These are phyloP conservation scores for Liolophura sinensis DNA, from an alignment of 1,140 invertebrate species.

Conservation along the genomic window DNA sequence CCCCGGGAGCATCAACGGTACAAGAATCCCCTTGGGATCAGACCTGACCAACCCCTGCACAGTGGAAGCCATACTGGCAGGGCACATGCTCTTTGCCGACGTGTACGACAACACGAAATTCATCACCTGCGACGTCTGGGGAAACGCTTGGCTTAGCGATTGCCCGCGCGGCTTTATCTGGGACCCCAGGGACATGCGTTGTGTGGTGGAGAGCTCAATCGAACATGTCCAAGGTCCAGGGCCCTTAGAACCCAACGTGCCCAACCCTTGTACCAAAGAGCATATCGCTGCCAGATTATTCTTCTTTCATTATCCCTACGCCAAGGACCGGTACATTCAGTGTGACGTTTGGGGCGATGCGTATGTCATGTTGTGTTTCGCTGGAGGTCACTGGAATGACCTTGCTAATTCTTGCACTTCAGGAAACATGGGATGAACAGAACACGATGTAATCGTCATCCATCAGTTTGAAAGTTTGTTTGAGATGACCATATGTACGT, in stretches of 20 bases:
- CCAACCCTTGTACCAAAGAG: constrained; percentile 18
- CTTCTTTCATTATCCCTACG: constrained; percentile 9
- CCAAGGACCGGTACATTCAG: constrained; percentile 16
- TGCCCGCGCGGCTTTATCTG: constrained; percentile 21
- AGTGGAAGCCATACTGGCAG: constrained; percentile 2
- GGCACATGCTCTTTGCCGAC: constrained; percentile 8
- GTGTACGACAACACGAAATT: constrained; percentile 11
- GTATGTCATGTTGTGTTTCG: no score
- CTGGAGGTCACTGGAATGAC: no score
- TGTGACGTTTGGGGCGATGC: constrained; percentile 22
- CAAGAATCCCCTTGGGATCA: constrained; percentile 6
- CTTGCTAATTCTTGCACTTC: no score
- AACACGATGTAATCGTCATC: no score
- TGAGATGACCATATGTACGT: no score
- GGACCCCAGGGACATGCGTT: no score
- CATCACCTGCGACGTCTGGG: constrained; percentile 18
- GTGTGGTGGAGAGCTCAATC: no score
- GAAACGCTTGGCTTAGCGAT: constrained; percentile 19
- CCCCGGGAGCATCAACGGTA: neutral
- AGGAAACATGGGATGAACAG: no score
- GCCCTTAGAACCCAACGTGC: constrained; percentile 4
- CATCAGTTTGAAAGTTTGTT: no score
- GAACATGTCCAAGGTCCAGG: no score
- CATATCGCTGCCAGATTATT: constrained; percentile 2
- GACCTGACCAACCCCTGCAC: constrained; percentile 19